A percentile compares a stretch with the other conserved stretches of the same genome.
These are phyloP conservation scores for Neodon shergylaensis DNA, from an alignment of 2,113 vertebrate species.

Conservation along the genomic window DNA sequence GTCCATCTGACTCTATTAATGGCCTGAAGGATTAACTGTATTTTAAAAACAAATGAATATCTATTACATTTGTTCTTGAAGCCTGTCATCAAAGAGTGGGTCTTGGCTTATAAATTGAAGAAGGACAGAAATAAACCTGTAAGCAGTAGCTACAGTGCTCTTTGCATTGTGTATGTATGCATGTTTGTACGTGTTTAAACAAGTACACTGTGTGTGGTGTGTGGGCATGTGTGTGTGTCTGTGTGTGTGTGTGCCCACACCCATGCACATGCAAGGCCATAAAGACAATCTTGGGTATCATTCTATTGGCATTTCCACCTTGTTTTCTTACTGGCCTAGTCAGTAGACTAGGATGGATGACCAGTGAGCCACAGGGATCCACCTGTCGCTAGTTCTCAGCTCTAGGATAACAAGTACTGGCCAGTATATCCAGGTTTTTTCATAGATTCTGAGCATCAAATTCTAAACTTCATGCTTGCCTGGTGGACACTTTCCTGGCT, in stretches of 20 bases:
- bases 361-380: not conserved
- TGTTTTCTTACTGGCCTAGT: not conserved
- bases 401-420: not conserved
- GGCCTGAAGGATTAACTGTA: not conserved
- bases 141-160: not conserved
- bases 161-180: not conserved
- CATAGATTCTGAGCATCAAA: not conserved
- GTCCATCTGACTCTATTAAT: not conserved
- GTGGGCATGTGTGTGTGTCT: not conserved
- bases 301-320: not conserved
- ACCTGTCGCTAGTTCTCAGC: not conserved
- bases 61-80: not conserved
- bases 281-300: not conserved
- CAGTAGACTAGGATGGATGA: not conserved
- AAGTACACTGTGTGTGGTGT: not conserved
- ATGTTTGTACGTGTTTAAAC: not conserved
- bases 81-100: not conserved
- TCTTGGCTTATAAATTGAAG: not conserved
- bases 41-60: slow-evolving; percentile 31
- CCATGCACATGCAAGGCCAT: too few species aligned
- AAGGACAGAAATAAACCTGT: not conserved
- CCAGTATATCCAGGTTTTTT: not conserved
- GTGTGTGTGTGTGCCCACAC: not conserved
- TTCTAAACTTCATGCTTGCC: too few species aligned
- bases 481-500: too few species aligned